A percentile compares a stretch with the other conserved stretches of the same genome.
Evolutionary conservation across 2,113 vertebrate species (phyloP).

Genomic region (Fulica atra): DNA sequence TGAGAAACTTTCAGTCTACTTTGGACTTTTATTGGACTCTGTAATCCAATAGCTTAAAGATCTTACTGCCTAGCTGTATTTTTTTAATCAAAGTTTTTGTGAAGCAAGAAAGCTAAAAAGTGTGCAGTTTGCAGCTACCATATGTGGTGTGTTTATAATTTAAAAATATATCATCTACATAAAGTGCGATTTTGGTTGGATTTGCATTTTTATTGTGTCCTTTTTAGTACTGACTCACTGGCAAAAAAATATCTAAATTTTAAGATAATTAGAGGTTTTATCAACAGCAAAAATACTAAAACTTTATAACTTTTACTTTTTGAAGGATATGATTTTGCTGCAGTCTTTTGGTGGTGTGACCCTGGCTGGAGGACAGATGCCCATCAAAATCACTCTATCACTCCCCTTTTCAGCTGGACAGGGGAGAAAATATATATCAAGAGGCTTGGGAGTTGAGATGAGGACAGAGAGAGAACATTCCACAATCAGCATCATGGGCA

Average conservation of each 20-base stretch:
- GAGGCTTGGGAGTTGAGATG: too few species aligned
- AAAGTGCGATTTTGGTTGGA: slow-evolving; percentile 26
- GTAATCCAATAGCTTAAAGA: neutral
- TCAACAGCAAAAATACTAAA: neutral
- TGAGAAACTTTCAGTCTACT: neutral
- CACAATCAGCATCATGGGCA: too few species aligned
- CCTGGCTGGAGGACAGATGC: too few species aligned
- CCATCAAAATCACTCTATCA: too few species aligned
- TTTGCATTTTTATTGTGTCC: slow-evolving; percentile 29
- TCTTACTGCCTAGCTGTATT: neutral
- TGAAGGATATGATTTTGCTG: neutral
- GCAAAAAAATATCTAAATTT: neutral
- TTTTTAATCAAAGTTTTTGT: slow-evolving; percentile 32
- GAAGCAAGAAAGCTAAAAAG: slow-evolving; percentile 11
- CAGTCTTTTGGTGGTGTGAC: neutral
- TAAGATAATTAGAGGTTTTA: neutral
- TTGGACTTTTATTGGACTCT: neutral
- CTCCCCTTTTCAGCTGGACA: too few species aligned
- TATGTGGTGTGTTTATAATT: slow-evolving; percentile 23
- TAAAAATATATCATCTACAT: slow-evolving; percentile 8
- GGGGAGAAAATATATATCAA: too few species aligned
- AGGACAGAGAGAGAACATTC: too few species aligned
- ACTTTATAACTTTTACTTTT: neutral
- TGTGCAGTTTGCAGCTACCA: neutral
- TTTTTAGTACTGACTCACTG: neutral